Conservation (phyloP, 2,113 vertebrate genomes). For the Zeus faber region DNA sequence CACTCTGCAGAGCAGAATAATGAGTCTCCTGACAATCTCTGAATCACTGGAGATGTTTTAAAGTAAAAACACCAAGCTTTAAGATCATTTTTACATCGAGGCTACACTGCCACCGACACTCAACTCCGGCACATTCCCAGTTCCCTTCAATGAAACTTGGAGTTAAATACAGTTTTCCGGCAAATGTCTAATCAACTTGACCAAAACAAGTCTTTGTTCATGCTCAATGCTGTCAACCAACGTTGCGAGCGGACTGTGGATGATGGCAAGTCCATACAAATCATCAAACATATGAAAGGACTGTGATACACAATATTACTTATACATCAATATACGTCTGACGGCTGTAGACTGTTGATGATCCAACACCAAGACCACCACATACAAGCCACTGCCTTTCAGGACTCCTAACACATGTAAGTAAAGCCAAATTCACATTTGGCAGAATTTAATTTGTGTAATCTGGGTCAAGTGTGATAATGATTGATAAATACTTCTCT, state of each 20-base stretch:
- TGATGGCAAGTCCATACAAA: too few relatives aligned
- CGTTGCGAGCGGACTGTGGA: too few relatives aligned
- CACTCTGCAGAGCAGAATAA: slow-evolving; percentile 78
- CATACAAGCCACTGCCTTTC: slow-evolving; percentile 23
- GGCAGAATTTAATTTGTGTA: too few relatives aligned
- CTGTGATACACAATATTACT: too few relatives aligned
- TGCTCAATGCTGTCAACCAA: too few relatives aligned
- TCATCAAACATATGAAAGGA: too few relatives aligned
- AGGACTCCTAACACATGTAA: slow-evolving; percentile 16
- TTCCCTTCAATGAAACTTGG: slow-evolving; percentile 4
- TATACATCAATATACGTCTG: too few relatives aligned
- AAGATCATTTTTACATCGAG: slow-evolving; percentile 48
- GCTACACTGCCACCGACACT: slow-evolving; percentile 20
- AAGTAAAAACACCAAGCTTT: slow-evolving; percentile 48
- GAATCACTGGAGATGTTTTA: slow-evolving; percentile 16
- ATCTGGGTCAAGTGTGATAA: too few relatives aligned
- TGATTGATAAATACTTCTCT: neutral
- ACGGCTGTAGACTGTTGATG: too few relatives aligned
- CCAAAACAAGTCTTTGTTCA: neutral
- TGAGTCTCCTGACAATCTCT: slow-evolving; percentile 35
- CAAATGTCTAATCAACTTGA: slow-evolving; percentile 1
- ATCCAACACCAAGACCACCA: slow-evolving; percentile 17
- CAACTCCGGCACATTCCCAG: slow-evolving; percentile 9
- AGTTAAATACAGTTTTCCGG: neutral
- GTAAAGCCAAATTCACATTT: too few relatives aligned